Evolutionary conservation across 2,113 vertebrate species (phyloP).

Genomic region (Prietella phreatophila): DNA sequence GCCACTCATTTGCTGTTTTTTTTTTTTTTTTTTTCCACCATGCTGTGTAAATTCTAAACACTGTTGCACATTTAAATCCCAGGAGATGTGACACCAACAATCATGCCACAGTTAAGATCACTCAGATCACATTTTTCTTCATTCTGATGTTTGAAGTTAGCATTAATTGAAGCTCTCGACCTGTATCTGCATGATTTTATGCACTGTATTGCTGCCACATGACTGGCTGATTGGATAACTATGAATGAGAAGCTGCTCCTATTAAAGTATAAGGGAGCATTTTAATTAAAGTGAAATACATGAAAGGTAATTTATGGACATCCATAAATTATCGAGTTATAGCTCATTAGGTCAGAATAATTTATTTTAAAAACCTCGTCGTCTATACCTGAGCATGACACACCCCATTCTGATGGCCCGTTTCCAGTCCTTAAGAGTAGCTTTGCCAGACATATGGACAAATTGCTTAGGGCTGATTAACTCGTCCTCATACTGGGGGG

Average conservation of each 20-base stretch:
- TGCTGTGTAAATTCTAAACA: neutral
- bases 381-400: slow-evolving; percentile 91
- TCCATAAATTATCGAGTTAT: no score
- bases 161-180: neutral
- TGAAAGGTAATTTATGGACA: neutral
- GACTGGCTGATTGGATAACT: neutral
- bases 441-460: slow-evolving; percentile 96
- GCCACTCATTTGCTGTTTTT: neutral
- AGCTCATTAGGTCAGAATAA: neutral
- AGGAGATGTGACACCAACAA: no score
- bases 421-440: slow-evolving; percentile 98
- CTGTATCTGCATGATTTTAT: neutral
- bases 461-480: slow-evolving; percentile 98
- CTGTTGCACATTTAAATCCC: no score
- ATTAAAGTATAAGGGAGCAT: neutral
- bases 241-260: neutral
- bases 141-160: neutral
- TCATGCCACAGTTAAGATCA: no score
- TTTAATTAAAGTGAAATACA: neutral
- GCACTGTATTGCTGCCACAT: neutral
- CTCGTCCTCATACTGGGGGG: slow-evolving; percentile 88
- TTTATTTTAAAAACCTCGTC: neutral
- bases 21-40: neutral
- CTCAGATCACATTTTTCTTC: neutral
- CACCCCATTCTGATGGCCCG: slow-evolving; percentile 94